Conservation (phyloP, 2,888 invertebrate species). For the Troides helena region DNA sequence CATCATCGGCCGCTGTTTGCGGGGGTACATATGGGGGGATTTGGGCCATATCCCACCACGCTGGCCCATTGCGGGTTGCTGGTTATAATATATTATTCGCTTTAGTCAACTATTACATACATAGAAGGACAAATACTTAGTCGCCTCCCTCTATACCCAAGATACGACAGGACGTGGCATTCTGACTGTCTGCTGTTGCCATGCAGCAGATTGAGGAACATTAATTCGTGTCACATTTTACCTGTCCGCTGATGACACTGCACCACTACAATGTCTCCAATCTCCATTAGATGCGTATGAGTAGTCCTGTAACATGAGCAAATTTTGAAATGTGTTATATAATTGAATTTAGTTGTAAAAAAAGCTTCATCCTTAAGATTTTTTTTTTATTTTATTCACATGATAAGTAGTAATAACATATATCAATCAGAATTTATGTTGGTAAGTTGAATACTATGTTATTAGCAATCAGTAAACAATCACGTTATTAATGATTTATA, state of each 20-base stretch:
- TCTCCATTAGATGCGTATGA: conserved; percentile 62
- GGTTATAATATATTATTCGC: too few species aligned
- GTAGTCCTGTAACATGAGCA: conserved; percentile 53
- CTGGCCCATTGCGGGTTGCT: too few species aligned
- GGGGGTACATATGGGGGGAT: too few species aligned
- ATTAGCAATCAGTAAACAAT: neutral
- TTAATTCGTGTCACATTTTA: neutral
- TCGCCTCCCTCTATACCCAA: neutral
- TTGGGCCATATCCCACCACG: too few species aligned
- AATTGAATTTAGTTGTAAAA: neutral
- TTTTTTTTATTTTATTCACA: too few species aligned
- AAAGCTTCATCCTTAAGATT: too few species aligned
- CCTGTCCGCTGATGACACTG: conserved; percentile 39
- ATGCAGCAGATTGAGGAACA: neutral
- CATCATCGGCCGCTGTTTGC: too few species aligned
- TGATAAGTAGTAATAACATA: too few species aligned
- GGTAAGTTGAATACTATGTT: neutral
- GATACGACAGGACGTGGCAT: neutral
- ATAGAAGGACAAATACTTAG: neutral
- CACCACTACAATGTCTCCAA: conserved; percentile 45
- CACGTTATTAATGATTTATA: neutral
- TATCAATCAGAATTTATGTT: too few species aligned
- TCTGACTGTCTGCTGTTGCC: neutral
- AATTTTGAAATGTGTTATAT: neutral
- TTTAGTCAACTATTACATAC: too few species aligned